A percentile compares a stretch with the other conserved stretches of the same genome.
phyloP scores from a whole-genome alignment of 2,113 vertebrate species.

The Scomber scombrus region DNA sequence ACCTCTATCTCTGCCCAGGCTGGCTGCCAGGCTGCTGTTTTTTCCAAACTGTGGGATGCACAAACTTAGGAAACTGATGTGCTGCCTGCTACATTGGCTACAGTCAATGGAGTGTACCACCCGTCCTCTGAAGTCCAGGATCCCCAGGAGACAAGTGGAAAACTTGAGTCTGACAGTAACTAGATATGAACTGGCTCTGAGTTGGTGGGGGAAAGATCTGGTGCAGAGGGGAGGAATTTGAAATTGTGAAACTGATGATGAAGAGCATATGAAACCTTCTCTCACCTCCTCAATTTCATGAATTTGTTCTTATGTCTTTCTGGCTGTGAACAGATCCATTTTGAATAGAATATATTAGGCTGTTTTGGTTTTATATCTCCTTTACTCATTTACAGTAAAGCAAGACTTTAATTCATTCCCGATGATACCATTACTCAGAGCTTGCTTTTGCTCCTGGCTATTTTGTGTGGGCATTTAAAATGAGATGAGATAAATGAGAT shows the following conservation, averaged over 20 bases:
- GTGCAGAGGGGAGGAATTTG: not conserved
- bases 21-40: constrained; percentile 36
- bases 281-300: constrained; percentile 20
- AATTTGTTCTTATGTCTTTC: constrained; percentile 2
- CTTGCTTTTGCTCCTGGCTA: not conserved
- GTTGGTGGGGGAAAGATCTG: constrained; percentile 51
- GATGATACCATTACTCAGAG: constrained; percentile 39
- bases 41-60: constrained; percentile 49
- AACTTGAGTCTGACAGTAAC: constrained; percentile 52
- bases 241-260: constrained; percentile 25
- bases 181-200: constrained; percentile 47
- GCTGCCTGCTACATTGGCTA: constrained; percentile 10
- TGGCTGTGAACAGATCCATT: not conserved
- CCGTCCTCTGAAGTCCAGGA: constrained; percentile 18
- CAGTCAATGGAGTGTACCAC: constrained; percentile 20
- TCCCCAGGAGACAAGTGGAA: constrained; percentile 51
- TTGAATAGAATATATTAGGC: not conserved
- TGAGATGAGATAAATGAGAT: constrained; percentile 16
- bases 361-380: not conserved
- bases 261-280: constrained; percentile 18
- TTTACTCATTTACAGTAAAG: constrained; percentile 1
- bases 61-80: constrained; percentile 17
- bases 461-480: constrained; percentile 15
- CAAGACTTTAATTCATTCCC: constrained; percentile 2
- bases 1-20: constrained; percentile 40